Conservation (phyloP, 2,113 vertebrate genomes). For the Malurus melanocephalus region DNA sequence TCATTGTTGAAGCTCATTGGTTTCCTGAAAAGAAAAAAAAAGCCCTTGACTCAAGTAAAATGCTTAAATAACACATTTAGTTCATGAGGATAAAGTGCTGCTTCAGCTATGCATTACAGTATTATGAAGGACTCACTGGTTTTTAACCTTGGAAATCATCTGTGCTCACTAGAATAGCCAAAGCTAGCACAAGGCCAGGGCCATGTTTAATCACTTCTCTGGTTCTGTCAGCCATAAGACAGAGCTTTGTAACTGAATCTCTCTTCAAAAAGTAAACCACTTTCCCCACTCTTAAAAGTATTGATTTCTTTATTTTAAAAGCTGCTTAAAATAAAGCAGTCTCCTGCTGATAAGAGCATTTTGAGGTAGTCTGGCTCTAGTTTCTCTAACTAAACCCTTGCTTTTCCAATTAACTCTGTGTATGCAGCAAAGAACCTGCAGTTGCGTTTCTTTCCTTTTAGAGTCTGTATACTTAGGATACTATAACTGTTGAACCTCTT, state of each 20-base stretch:
- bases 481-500: background rate
- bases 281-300: slow-evolving; percentile 24
- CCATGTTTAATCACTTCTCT: background rate
- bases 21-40: background rate
- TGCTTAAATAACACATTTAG: background rate
- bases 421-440: background rate
- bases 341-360: slow-evolving; percentile 32
- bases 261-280: background rate
- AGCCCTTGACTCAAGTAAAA: background rate
- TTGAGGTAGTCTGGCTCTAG: background rate
- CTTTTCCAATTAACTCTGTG: background rate
- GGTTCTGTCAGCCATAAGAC: background rate
- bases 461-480: background rate
- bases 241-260: background rate
- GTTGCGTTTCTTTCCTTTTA: background rate
- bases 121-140: background rate
- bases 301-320: slow-evolving; percentile 54
- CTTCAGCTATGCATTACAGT: background rate
- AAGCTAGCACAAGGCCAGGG: background rate
- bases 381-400: slow-evolving; percentile 1
- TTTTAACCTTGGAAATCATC: background rate
- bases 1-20: background rate
- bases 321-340: slow-evolving; percentile 50
- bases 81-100: background rate
- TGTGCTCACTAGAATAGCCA: background rate